These are phyloP conservation scores for Cephus runcator DNA, from an alignment of 2,888 invertebrate genomes.

Conservation along the genomic window DNA sequence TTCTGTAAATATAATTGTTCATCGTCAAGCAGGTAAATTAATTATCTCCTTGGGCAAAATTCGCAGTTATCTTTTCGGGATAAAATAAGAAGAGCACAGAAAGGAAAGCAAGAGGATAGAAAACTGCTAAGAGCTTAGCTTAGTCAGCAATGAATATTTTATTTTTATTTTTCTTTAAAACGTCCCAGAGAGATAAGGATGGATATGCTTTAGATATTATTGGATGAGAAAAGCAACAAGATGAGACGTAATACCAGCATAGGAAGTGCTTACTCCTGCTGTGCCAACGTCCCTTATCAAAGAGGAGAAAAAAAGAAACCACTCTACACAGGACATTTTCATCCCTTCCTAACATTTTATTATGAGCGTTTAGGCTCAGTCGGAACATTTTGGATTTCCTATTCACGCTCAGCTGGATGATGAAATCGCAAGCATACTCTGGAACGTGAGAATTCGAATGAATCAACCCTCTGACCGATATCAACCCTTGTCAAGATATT, in stretches of 20 bases:
- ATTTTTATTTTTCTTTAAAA: background rate
- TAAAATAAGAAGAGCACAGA: background rate
- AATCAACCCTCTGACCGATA: background rate
- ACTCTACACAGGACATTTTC: background rate
- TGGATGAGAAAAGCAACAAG: background rate
- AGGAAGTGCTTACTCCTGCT: background rate
- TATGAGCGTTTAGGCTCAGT: background rate
- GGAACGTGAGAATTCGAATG: background rate
- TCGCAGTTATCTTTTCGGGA: background rate
- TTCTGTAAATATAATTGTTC: background rate
- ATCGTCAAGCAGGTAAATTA: background rate
- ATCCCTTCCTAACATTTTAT: background rate
- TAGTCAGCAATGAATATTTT: background rate
- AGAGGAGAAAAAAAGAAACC: background rate
- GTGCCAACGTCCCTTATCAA: background rate
- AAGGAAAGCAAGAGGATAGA: background rate
- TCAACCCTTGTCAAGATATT: background rate
- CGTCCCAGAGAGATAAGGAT: background rate
- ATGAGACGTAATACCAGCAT: background rate
- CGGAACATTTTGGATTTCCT: background rate
- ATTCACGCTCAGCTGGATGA: background rate
- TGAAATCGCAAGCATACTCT: background rate
- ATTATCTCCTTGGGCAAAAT: background rate
- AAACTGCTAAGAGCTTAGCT: background rate
- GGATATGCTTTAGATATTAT: background rate